Conservation (phyloP, 2,888 invertebrate genomes). For the Perithous albicinctus region DNA sequence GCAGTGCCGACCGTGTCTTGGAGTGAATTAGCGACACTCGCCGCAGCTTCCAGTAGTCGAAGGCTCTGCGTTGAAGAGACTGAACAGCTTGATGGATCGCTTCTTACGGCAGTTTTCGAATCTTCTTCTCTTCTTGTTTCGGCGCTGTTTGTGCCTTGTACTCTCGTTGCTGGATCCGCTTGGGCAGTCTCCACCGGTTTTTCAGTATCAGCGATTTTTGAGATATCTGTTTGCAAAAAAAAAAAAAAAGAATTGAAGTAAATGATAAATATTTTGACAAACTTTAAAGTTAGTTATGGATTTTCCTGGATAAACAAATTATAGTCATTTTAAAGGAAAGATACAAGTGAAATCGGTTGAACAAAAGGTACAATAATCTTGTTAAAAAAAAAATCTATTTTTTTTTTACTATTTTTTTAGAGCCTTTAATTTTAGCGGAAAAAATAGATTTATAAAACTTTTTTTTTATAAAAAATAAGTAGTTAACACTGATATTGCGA, state of each 20-base stretch:
- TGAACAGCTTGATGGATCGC: neutral
- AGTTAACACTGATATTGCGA: too few species aligned
- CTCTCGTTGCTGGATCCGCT: neutral
- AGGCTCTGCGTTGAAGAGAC: slow-evolving; percentile 82
- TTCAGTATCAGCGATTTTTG: neutral
- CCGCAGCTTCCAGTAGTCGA: slow-evolving; percentile 88
- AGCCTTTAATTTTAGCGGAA: too few species aligned
- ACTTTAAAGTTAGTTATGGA: neutral
- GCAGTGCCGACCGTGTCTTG: slow-evolving; percentile 88
- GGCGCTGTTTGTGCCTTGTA: neutral
- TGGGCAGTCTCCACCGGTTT: neutral
- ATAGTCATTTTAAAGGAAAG: too few species aligned
- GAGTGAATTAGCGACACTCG: slow-evolving; percentile 87
- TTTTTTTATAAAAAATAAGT: too few species aligned
- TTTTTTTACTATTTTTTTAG: too few species aligned
- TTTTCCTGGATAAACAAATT: too few species aligned
- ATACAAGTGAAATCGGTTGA: too few species aligned
- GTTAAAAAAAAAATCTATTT: too few species aligned
- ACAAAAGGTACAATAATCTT: too few species aligned
- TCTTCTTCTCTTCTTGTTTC: neutral
- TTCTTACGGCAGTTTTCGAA: neutral
- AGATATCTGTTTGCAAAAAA: neutral
- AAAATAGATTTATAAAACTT: too few species aligned
- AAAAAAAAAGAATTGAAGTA: neutral
- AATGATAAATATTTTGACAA: neutral